Evolutionary conservation across 2,888 invertebrate genomes (phyloP).

Genomic region (Dryobotodes eremita): DNA sequence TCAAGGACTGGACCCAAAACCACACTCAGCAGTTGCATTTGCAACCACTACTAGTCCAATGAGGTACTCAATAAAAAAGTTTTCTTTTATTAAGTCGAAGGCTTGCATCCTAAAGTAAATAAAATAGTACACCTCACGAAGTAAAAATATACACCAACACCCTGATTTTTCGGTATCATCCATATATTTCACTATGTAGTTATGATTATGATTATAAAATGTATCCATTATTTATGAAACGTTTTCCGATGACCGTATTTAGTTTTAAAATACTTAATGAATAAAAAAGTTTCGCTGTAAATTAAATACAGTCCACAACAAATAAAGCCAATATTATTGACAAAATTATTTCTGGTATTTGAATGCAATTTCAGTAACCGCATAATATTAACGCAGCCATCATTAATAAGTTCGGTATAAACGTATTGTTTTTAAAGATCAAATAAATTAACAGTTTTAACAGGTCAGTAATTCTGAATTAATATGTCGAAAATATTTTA

Average conservation of each 20-base stretch:
- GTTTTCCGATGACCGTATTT: background rate
- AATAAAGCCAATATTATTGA: constrained; percentile 22
- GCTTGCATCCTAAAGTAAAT: background rate
- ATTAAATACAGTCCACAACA: constrained; percentile 8
- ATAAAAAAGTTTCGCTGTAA: constrained; percentile 13
- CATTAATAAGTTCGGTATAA: constrained; percentile 11
- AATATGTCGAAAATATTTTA: background rate
- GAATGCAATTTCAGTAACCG: constrained; percentile 28
- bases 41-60: background rate
- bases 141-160: background rate
- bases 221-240: background rate
- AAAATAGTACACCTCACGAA: background rate
- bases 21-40: no score
- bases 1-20: no score
- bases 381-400: constrained; percentile 11
- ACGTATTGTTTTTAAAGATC: background rate
- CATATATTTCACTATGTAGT: constrained; percentile 4
- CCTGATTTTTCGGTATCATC: background rate
- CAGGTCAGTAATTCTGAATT: background rate
- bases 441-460: constrained; percentile 3
- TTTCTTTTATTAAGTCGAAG: background rate
- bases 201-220: background rate
- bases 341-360: constrained; percentile 28
- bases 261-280: constrained; percentile 10
- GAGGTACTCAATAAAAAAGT: background rate